A percentile compares a stretch with the other conserved stretches of the same genome.
Conservation (phyloP, 2,888 invertebrate species). For the Kuschelorhynchus macadamiae region DNA sequence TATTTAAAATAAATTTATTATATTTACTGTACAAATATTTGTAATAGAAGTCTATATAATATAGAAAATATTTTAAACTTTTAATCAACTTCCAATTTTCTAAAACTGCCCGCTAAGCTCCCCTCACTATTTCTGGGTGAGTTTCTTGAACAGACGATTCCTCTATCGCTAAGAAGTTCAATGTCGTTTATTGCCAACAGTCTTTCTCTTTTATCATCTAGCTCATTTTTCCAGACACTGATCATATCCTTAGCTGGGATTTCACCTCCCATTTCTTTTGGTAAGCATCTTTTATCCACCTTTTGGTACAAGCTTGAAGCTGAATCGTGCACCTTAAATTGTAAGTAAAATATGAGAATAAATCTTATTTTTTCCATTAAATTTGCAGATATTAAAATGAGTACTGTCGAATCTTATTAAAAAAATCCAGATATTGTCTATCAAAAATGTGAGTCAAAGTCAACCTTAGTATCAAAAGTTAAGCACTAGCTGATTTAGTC, state of each 20-base stretch:
- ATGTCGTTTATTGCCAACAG: conserved; percentile 76
- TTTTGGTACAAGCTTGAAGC: conserved; percentile 74
- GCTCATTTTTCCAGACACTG: conserved; percentile 75
- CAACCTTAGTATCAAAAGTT: too few relatives aligned
- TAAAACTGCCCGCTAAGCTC: conserved; percentile 53
- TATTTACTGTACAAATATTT: too few relatives aligned
- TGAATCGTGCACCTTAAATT: conserved; percentile 68
- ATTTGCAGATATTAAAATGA: too few relatives aligned
- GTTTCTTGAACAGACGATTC: conserved; percentile 69
- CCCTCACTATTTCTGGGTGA: conserved; percentile 58
- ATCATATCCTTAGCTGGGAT: conserved; percentile 82
- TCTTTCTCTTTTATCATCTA: conserved; percentile 73
- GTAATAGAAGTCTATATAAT: too few relatives aligned
- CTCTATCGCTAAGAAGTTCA: conserved; percentile 76
- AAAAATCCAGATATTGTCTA: too few relatives aligned
- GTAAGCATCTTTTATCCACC: conserved; percentile 76
- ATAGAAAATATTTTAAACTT: too few relatives aligned
- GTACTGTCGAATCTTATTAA: too few relatives aligned
- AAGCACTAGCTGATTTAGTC: too few relatives aligned
- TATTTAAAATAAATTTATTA: too few relatives aligned
- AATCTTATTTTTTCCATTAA: too few relatives aligned
- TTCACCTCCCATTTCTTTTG: conserved; percentile 80
- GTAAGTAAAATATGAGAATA: too few relatives aligned
- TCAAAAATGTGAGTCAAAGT: too few relatives aligned
- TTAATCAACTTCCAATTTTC: conserved; percentile 78